A percentile compares a stretch with the other conserved stretches of the same genome.
Conservation (phyloP, 1,140 invertebrate genomes). For the Dendrolimus punctatus region DNA sequence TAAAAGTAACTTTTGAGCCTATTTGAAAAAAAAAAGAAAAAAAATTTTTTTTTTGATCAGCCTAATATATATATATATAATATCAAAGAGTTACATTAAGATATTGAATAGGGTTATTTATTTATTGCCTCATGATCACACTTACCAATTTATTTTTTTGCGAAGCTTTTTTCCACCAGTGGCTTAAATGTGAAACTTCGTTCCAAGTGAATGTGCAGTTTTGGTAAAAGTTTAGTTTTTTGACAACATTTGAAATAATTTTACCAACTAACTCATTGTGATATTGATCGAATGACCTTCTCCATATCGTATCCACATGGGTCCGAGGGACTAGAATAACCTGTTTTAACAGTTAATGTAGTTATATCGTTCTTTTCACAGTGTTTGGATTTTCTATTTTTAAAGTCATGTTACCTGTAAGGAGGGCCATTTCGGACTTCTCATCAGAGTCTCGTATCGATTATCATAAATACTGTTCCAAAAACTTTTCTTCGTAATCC, state of each 20-base stretch:
- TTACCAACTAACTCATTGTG: slow-evolving; percentile 36
- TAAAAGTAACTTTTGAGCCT: too few relatives aligned
- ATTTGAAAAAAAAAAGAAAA: too few relatives aligned
- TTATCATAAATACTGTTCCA: slow-evolving; percentile 51
- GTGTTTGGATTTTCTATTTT: not conserved
- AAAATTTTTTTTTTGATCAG: too few relatives aligned
- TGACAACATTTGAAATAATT: slow-evolving; percentile 79
- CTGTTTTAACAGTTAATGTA: slow-evolving; percentile 19
- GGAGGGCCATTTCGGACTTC: slow-evolving; percentile 49
- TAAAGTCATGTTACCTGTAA: slow-evolving; percentile 33
- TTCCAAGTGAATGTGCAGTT: slow-evolving; percentile 95
- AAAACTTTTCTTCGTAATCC: slow-evolving; percentile 35
- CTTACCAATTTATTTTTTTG: slow-evolving; percentile 43
- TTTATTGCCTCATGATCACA: not conserved
- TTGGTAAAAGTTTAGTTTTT: slow-evolving; percentile 82
- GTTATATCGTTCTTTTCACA: not conserved
- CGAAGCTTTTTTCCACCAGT: slow-evolving; percentile 84
- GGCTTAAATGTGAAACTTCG: slow-evolving; percentile 92
- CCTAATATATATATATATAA: too few relatives aligned
- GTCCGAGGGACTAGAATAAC: slow-evolving; percentile 45
- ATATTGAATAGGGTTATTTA: too few relatives aligned
- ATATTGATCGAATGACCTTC: slow-evolving; percentile 35
- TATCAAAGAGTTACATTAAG: too few relatives aligned
- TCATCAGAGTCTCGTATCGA: slow-evolving; percentile 54
- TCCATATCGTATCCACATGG: slow-evolving; percentile 47